Percentiles rank a stretch among this genome's conserved stretches.
These are phyloP conservation scores for Zaprionus bogoriensis DNA, from an alignment of 2,888 invertebrate genomes.

Conservation along the genomic window DNA sequence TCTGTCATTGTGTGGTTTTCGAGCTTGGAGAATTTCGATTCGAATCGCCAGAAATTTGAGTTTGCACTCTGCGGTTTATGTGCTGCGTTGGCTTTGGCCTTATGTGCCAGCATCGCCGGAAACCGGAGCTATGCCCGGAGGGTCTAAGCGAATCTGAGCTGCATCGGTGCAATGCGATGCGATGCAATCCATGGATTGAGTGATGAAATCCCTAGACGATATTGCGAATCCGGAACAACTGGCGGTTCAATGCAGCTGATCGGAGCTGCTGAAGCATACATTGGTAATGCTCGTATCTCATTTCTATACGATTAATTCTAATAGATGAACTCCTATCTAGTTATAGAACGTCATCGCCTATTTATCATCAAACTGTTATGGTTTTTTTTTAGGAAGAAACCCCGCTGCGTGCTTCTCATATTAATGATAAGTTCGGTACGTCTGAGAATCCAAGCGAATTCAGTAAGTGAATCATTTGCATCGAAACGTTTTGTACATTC, in stretches of 20 bases:
- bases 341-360: background rate
- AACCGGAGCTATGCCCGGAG: conserved; percentile 48
- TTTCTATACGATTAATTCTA: no score
- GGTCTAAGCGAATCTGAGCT: conserved; percentile 48
- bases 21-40: conserved; percentile 1
- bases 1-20: conserved; percentile 25
- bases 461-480: background rate
- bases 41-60: conserved; percentile 38
- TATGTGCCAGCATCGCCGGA: conserved; percentile 58
- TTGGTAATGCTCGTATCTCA: no score
- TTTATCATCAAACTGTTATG: background rate
- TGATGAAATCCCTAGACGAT: conserved; percentile 55
- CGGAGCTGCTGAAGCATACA: background rate
- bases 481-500: background rate
- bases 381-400: background rate
- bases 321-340: no score
- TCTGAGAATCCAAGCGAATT: background rate
- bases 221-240: conserved; percentile 34
- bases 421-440: background rate
- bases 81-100: conserved; percentile 17
- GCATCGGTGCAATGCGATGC: conserved; percentile 15
- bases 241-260: conserved; percentile 24
- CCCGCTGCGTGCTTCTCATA: background rate
- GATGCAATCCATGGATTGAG: conserved; percentile 9
- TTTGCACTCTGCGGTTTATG: conserved; percentile 50